Conservation (phyloP, 2,113 vertebrate species). For the Paradoxurus hermaphroditus region DNA sequence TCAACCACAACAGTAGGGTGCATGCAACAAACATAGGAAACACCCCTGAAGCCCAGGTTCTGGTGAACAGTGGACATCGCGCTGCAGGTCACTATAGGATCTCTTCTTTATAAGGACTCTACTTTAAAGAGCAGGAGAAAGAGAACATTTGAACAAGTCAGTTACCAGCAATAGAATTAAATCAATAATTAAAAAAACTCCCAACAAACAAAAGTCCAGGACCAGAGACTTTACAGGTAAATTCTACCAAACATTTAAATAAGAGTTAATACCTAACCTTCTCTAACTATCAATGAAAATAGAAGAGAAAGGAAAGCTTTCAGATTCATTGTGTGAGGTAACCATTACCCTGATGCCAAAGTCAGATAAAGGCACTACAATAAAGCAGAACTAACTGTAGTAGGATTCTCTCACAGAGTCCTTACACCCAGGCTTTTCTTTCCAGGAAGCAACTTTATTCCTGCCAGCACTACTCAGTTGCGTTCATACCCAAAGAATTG, state of each 20-base stretch:
- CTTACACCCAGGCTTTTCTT: too few relatives aligned
- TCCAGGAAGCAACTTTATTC: too few relatives aligned
- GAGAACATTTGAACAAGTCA: not conserved
- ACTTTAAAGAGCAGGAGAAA: not conserved
- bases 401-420: too few relatives aligned
- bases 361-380: not conserved
- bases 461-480: too few relatives aligned
- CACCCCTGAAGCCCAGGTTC: not conserved
- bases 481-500: too few relatives aligned
- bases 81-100: not conserved
- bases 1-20: not conserved
- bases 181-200: not conserved
- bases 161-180: not conserved
- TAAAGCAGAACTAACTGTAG: not conserved
- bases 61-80: not conserved
- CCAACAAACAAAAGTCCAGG: not conserved
- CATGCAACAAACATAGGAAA: not conserved
- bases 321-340: not conserved
- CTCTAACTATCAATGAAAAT: not conserved
- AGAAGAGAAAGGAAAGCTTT: not conserved
- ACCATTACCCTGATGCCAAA: not conserved
- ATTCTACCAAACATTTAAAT: not conserved
- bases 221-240: not conserved
- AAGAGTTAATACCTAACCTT: not conserved
- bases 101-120: not conserved